Evolutionary conservation across 1,140 invertebrate species (phyloP), one percentile per base, ranked within the genome.

Genomic region (Anastrepha ludens): DNA sequence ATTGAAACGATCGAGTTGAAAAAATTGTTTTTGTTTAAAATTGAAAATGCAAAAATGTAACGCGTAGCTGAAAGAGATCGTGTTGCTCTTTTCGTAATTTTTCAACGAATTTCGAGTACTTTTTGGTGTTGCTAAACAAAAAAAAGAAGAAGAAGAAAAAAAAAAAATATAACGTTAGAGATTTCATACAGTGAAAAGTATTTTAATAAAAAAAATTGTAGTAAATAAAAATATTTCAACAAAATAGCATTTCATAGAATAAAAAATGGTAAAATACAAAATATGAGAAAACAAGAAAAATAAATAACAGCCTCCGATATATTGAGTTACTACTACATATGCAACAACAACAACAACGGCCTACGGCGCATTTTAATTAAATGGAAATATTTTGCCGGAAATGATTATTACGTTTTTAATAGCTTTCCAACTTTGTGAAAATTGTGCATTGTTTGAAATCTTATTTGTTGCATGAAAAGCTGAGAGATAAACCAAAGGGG

Each of bases 21-120:
- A 8, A 11, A 81, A 17, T 74, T 20, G 3, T 6, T 81, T 55
- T 81, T 50, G 17, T 20, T 58, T 29, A 17, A 81, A 81, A 20
- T 17, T 81, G 74, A 55, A 81, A 20, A 17, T 81, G 47, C 47
- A 29, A 81, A 81, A 81, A 81, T 81, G 74, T 81, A 81, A 81
- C 74, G 20, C 74, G 74, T 47, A 81, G 47, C 47, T 50, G 9
- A 20, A 7, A 20, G 47, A 1, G 74, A 81, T 81, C 74, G 50
- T 55, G 74, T 81, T 81, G 7, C 74, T 20, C 47, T 67, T 55
- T 81, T 81, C 74, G 74, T n/a, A 50, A 55, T n/a, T 81, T 81
- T 81, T 81, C 74, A 81, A 81, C 74, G 74, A 81, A 81, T 55
- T 20, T 55, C 47, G n/a, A 81, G 44, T 20, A 50, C 17, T 55